Evolutionary conservation across 2,113 vertebrate species (phyloP).

Genomic region (Atherinomorus stipes): DNA sequence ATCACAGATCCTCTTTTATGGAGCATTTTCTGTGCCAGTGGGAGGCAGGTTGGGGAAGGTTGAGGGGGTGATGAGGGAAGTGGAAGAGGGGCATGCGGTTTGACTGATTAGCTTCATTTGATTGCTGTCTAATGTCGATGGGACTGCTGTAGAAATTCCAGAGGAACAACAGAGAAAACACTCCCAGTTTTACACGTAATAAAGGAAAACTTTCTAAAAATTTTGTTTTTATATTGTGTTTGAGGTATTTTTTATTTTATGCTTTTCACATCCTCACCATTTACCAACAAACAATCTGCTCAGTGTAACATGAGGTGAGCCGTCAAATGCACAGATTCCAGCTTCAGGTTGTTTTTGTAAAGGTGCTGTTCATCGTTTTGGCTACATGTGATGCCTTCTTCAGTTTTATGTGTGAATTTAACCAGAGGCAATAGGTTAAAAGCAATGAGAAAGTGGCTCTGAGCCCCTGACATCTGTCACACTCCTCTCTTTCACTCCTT

Average conservation of each 20-base stretch:
- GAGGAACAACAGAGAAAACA: constrained; percentile 25
- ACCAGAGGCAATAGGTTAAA: constrained; percentile 67
- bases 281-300: constrained; percentile 37
- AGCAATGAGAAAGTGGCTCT: constrained; percentile 58
- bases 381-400: constrained; percentile 51
- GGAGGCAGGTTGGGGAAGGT: constrained; percentile 26
- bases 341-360: constrained; percentile 73
- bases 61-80: constrained; percentile 23
- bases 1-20: constrained; percentile 43
- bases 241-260: constrained; percentile 4
- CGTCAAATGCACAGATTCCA: constrained; percentile 47
- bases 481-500: constrained; percentile 54
- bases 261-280: constrained; percentile 17
- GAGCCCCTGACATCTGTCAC: constrained; percentile 71
- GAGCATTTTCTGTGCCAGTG: constrained; percentile 56
- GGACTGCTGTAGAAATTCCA: constrained; percentile 61
- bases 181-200: constrained; percentile 50
- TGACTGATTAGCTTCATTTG: constrained; percentile 82
- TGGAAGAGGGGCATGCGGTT: constrained; percentile 16
- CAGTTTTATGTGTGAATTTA: constrained; percentile 72
- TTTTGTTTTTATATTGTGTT: constrained; percentile 56
- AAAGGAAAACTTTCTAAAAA: constrained; percentile 67
- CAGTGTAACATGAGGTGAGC: constrained; percentile 38
- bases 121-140: constrained; percentile 66
- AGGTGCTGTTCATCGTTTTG: constrained; percentile 46